A percentile compares a stretch with the other conserved stretches of the same genome.
These are phyloP conservation scores for Parauchenoglanis punctatus DNA, from an alignment of 2,797 vertebrate species.

Conservation along the genomic window DNA sequence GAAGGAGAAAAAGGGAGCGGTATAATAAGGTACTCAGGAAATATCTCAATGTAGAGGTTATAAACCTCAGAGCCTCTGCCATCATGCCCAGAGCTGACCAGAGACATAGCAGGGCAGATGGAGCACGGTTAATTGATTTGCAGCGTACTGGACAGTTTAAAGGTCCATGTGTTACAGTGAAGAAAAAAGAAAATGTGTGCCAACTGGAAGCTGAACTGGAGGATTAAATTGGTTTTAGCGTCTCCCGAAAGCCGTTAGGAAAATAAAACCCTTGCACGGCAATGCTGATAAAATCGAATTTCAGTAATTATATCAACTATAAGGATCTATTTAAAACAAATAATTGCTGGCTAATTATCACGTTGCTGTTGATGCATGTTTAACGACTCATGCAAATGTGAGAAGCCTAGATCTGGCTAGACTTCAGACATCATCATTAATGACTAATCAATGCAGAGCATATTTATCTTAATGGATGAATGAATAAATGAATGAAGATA, in stretches of 20 bases:
- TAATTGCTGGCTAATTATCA: background rate
- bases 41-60: background rate
- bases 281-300: background rate
- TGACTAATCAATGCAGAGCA: constrained; percentile 10
- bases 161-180: constrained; percentile 16
- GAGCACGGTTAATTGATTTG: constrained; percentile 30
- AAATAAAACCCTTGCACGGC: background rate
- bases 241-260: background rate
- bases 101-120: constrained; percentile 8
- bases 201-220: background rate
- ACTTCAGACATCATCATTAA: background rate
- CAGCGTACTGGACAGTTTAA: constrained; percentile 17
- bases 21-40: background rate
- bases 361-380: background rate
- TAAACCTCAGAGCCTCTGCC: background rate
- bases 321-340: background rate
- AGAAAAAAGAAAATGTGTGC: constrained; percentile 11
- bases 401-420: constrained; percentile 4
- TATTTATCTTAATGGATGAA: constrained; percentile 19
- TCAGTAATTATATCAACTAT: background rate
- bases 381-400: background rate
- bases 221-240: background rate
- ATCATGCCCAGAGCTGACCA: constrained; percentile 2
- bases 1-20: background rate
- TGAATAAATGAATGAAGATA: constrained; percentile 42